phyloP scores from a whole-genome alignment of 2,888 invertebrate genomes.

The Cantharis rufa region DNA sequence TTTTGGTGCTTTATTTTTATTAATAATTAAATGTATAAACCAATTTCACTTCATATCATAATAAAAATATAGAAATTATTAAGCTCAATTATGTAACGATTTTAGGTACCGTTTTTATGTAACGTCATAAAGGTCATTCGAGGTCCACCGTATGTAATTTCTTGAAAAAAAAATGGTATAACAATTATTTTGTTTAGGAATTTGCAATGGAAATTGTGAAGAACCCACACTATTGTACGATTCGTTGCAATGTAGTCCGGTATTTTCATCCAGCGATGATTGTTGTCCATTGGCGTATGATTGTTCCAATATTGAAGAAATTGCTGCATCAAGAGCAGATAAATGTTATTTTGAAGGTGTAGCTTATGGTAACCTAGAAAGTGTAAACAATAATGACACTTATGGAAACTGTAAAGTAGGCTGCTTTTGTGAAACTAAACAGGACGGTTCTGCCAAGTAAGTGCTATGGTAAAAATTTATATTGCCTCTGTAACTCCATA shows the following conservation, averaged over 20 bases:
- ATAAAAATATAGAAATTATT: no score
- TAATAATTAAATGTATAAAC: no score
- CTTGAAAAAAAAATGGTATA: no score
- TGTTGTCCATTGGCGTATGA: constrained; percentile 33
- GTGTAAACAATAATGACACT: constrained; percentile 25
- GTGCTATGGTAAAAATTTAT: background rate
- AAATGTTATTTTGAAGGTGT: constrained; percentile 32
- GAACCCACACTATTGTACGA: constrained; percentile 23
- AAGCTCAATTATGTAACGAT: no score
- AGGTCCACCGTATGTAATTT: no score
- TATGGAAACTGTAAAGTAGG: constrained; percentile 29
- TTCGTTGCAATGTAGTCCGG: constrained; percentile 29
- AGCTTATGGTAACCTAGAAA: constrained; percentile 12
- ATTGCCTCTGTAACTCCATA: no score
- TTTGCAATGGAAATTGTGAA: constrained; percentile 1
- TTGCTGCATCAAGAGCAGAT: background rate
- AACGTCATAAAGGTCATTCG: no score
- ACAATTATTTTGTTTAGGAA: background rate
- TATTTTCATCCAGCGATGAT: constrained; percentile 22
- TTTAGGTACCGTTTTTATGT: no score
- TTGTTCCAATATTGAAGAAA: constrained; percentile 26
- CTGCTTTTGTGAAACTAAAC: constrained; percentile 18
- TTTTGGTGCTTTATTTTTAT: no score
- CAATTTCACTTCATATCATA: no score
- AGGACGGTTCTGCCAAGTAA: background rate